Base-by-base conservation (phyloP, 2,888 invertebrate genomes). In the Ectropis crepuscularia region DNA sequence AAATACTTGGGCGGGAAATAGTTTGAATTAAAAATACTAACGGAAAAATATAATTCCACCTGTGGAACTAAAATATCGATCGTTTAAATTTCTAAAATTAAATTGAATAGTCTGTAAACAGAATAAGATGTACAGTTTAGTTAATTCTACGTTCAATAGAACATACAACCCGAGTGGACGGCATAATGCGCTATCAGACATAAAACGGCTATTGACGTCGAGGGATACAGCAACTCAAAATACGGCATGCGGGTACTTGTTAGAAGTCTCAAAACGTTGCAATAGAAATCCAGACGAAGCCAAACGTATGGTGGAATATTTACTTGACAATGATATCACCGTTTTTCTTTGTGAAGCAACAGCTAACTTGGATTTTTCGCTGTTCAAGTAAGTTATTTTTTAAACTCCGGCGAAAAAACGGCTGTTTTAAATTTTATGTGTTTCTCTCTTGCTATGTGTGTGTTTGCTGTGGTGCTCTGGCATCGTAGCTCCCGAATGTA, bases 341-440 rank as follows among this genome's bases (percentile, higher is more conserved):
- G 87, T 91, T 43, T 92, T 92, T 74, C 79, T 92, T 9, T 91
- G 92, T 71, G 92, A 91, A 79, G 89, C 90, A 36, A 89, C 86
- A 45, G 85, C 90, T 8, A 92, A 92, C 70, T 81, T 92, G 73
- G 90, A 91, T 70, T 89, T 87, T 68, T 73, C 82, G 11, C 78
- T 92, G 36, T 91, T 90, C 72, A 85, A 80, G 92, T 91, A 68
- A 65, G 81, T 75, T 16, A 50, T 11, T 28, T 28, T 28, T 28
- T 28, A 28, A 28, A 1, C 16, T 28, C 16, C 16, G 16, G 16
- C 16, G 16, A 28, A 28, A 28, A 28, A 28, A 28, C 4, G 4
- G 4, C 4, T 28, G 16, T 28, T 28, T 28, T 28, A 28, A 28
- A 4, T 28, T 28, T 28, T 28, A 28, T 4, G 16, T 28, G 16